Conservation (phyloP, 2,113 vertebrate species). For the Nesospiza acunhae region DNA sequence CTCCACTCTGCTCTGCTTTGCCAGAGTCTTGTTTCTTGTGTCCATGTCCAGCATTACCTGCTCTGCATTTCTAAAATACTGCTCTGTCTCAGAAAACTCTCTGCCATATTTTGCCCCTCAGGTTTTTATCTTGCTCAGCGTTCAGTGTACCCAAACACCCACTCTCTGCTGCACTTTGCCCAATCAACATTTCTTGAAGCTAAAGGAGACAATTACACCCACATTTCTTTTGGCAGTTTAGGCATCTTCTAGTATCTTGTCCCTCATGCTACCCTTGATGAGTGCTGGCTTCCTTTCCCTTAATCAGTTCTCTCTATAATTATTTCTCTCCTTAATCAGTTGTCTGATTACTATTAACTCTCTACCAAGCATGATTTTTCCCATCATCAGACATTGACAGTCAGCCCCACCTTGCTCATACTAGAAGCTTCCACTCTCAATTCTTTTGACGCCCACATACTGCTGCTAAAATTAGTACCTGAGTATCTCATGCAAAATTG, state of each 20-base stretch:
- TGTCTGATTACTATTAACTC: constrained; percentile 32
- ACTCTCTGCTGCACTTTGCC: not conserved
- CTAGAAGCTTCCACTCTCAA: not conserved
- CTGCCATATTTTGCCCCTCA: not conserved
- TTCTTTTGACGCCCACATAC: not conserved
- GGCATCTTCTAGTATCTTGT: not conserved
- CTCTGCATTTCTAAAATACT: not conserved
- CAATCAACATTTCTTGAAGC: not conserved
- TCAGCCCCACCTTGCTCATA: not conserved
- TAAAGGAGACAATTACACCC: not conserved
- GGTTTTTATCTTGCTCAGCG: not conserved
- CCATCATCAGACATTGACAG: constrained; percentile 18
- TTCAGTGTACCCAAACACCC: not conserved
- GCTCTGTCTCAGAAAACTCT: not conserved
- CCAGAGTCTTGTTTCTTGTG: not conserved
- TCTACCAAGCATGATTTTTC: not conserved
- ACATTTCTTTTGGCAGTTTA: not conserved
- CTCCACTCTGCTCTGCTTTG: not conserved
- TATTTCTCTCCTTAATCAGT: constrained; percentile 37
- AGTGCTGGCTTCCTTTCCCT: constrained; percentile 7
- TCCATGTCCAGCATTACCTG: not conserved
- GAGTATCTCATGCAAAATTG: not conserved
- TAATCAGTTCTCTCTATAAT: constrained; percentile 10
- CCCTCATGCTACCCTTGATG: not conserved
- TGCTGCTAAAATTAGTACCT: not conserved